phyloP scores from a whole-genome alignment of 2,888 invertebrate genomes.

The Clusia tigrina region DNA sequence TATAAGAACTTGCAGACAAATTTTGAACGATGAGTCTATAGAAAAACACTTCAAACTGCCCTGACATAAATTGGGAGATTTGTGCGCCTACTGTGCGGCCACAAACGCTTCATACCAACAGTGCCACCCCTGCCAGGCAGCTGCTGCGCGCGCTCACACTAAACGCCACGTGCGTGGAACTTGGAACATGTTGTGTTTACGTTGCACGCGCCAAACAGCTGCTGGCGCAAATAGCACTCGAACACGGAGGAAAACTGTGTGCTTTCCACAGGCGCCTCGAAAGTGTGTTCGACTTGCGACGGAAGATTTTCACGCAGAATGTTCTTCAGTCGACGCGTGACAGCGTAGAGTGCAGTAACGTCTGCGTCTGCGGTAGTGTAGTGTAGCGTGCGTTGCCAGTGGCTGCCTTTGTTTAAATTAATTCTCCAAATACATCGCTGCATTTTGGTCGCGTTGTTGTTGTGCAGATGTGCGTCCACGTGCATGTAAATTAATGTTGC shows the following conservation, averaged over 20 bases:
- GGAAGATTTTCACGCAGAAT: constrained; percentile 30
- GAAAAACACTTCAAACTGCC: no score
- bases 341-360: constrained; percentile 49
- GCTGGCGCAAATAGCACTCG: neutral
- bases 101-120: no score
- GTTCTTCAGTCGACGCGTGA: constrained; percentile 54
- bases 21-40: no score
- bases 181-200: constrained; percentile 24
- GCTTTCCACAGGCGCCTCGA: neutral
- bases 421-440: no score
- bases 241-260: neutral
- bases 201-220: constrained; percentile 9
- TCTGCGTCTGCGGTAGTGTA: constrained; percentile 21
- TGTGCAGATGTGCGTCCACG: no score
- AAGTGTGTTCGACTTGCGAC: neutral
- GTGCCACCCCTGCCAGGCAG: neutral
- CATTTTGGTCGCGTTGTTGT: no score
- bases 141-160: neutral
- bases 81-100: no score
- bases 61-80: no score
- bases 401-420: no score
- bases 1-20: no score
- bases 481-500: no score
- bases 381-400: no score
- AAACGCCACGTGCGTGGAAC: constrained; percentile 2